phyloP scores from a whole-genome alignment of 2,888 invertebrate species.

The Stratiomys singularior region DNA sequence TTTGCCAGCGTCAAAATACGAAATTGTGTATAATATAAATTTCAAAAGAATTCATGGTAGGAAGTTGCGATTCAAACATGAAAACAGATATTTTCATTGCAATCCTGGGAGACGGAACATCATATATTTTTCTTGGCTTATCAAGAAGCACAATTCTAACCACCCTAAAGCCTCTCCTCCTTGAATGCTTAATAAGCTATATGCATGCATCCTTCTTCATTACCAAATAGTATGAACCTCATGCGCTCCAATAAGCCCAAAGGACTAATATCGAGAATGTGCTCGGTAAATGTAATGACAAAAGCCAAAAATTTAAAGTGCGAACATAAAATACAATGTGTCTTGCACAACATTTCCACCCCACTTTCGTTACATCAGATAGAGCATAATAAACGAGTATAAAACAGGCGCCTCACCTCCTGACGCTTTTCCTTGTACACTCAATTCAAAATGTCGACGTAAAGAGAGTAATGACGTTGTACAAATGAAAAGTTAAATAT shows the following conservation, averaged over 20 bases:
- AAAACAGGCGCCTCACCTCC: not conserved
- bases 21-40: too few species aligned
- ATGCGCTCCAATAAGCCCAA: not conserved
- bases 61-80: too few species aligned
- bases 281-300: not conserved
- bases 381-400: not conserved
- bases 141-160: too few species aligned
- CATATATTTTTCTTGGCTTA: too few species aligned
- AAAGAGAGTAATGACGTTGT: conserved; percentile 12
- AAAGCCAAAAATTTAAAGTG: conserved; percentile 24
- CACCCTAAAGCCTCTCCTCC: too few species aligned
- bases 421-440: not conserved
- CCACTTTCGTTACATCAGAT: conserved; percentile 1
- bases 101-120: too few species aligned
- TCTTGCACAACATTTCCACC: not conserved
- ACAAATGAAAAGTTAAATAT: conserved; percentile 22
- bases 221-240: not conserved
- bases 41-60: too few species aligned
- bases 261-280: not conserved
- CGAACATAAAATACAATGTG: conserved; percentile 23
- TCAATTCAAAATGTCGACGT: not conserved
- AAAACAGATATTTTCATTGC: too few species aligned
- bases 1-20: too few species aligned
- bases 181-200: too few species aligned
- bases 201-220: not conserved